These are phyloP conservation scores for Cheilosia scutellata DNA, from an alignment of 2,888 invertebrate genomes.

Conservation along the genomic window DNA sequence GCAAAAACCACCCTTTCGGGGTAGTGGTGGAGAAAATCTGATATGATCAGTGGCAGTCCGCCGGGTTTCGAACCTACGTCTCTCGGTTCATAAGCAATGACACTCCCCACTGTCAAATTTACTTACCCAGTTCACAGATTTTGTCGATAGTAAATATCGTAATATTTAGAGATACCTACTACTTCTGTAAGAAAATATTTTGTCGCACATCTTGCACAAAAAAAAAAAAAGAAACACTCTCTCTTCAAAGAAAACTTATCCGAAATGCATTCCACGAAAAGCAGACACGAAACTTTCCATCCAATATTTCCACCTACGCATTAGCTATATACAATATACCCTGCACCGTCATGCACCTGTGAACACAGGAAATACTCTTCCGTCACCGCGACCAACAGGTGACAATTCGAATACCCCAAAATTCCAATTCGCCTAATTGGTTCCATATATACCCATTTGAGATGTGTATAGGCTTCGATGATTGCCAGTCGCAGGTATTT, in stretches of 20 bases:
- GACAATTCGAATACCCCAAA: constrained; percentile 64
- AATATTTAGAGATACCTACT: too few relatives aligned
- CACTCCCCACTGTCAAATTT: too few relatives aligned
- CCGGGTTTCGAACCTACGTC: too few relatives aligned
- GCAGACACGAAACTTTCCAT: constrained; percentile 38
- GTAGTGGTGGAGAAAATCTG: too few relatives aligned
- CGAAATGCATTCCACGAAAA: constrained; percentile 33
- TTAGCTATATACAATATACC: neutral
- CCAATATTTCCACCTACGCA: neutral
- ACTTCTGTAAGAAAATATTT: too few relatives aligned
- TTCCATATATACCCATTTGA: constrained; percentile 19
- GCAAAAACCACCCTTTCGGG: too few relatives aligned
- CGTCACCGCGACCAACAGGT: constrained; percentile 43
- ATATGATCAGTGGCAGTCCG: too few relatives aligned
- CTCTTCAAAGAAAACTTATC: constrained; percentile 12
- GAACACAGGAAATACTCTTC: constrained; percentile 58
- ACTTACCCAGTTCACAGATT: too few relatives aligned
- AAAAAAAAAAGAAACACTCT: constrained; percentile 14
- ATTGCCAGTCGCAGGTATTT: constrained; percentile 36
- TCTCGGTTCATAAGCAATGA: too few relatives aligned
- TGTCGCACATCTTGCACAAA: too few relatives aligned
- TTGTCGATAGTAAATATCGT: too few relatives aligned
- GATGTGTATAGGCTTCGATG: constrained; percentile 12
- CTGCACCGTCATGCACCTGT: constrained; percentile 32
- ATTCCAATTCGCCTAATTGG: constrained; percentile 60